Base-by-base conservation (phyloP, 30 jellyfish, hydroid and myxozoan genomes). In the Turritopsis rubra region DNA sequence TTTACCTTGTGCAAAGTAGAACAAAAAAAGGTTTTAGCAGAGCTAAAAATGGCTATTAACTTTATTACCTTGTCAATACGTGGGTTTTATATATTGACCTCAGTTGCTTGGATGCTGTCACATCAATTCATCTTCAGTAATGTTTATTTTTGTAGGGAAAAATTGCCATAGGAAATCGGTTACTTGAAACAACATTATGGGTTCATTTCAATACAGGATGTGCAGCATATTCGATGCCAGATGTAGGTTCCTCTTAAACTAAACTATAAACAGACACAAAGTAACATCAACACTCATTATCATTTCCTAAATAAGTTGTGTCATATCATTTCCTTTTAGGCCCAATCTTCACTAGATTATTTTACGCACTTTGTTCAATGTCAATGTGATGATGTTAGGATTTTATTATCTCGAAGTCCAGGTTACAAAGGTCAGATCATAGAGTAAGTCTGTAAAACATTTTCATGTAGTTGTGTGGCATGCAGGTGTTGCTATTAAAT, bases 131-230 rank as follows among this genome's bases (percentile, higher is more conserved):
- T n/a, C 65, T 74, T n/a, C 0, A 26, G 24, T 21, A 26, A 23
- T 1, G 16, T 74, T 29, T 13, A n/a, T 74, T 74, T 31, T 84
- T 81, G 5, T 82, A 92, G 98, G 98, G 98, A 28, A 92, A 88
- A 72, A 72, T 92, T 23, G 98, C 98, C 9, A 81, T 92, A 73
- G 98, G 98, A 0, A 92, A 92, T 81, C 89, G 92, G 54, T 89
- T 84, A 68, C 85, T 88, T 65, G 98, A 92, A 82, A 92, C 96
- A 1, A 92, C 98, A 28, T 81, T 92, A 24, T 92, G 98, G 98
- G 86, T 92, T 80, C 96, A 92, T 85, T 92, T 85, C 91, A 88
- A 92, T 72, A 88, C 81, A 75, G 96, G 93, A 9, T 75, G 84
- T 72, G 98, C 95, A 13, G 54, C 89, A 19, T 92, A 92, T 52